Evolutionary conservation across 2,113 vertebrate species (phyloP).

Genomic region (Malurus elegans): DNA sequence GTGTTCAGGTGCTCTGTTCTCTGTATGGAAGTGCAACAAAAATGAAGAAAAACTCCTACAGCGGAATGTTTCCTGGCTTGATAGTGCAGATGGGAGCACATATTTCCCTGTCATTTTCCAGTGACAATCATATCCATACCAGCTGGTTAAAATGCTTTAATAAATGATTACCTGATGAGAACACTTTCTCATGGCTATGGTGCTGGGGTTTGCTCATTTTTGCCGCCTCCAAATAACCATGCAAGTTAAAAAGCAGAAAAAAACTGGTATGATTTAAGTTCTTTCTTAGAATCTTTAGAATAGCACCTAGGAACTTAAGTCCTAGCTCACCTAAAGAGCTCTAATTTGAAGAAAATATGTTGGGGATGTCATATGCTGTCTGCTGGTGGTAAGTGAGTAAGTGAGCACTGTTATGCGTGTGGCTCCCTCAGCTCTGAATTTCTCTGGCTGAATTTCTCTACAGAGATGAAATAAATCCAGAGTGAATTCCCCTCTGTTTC

Average conservation of each 20-base stretch:
- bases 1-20: neutral
- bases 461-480: neutral
- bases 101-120: slow-evolving; percentile 10
- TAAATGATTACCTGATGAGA: slow-evolving; percentile 11
- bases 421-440: neutral
- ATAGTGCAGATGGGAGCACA: neutral
- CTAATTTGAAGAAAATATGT: neutral
- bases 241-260: neutral
- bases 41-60: neutral
- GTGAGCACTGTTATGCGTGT: rapidly evolving
- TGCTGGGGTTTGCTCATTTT: slow-evolving; percentile 1
- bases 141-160: slow-evolving; percentile 31
- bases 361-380: neutral
- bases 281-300: neutral
- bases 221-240: neutral
- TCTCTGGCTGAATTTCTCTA: neutral
- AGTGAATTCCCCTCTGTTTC: neutral
- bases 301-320: neutral
- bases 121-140: neutral
- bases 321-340: neutral
- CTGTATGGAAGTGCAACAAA: neutral
- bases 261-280: neutral
- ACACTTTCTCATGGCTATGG: neutral
- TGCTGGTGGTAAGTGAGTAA: neutral
- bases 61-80: neutral